These are phyloP conservation scores for Orthosia gracilis DNA, from an alignment of 2,888 invertebrate species.

Conservation along the genomic window DNA sequence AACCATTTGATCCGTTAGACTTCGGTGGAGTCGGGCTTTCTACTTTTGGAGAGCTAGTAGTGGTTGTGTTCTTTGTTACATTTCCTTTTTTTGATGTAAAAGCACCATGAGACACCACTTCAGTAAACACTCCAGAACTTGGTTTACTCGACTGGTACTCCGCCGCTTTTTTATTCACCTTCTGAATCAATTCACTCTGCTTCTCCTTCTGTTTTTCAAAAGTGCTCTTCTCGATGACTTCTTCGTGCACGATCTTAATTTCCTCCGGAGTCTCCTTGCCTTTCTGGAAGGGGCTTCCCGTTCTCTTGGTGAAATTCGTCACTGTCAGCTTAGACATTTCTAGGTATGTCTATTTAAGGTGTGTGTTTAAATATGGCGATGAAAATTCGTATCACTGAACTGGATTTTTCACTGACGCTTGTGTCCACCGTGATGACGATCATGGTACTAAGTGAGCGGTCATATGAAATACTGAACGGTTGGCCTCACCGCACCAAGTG, in stretches of 20 bases:
- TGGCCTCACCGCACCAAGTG: slow-evolving; percentile 83
- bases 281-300: slow-evolving; percentile 75
- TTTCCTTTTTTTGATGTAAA: slow-evolving; percentile 82
- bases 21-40: slow-evolving; percentile 73
- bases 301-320: slow-evolving; percentile 82
- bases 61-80: slow-evolving; percentile 49
- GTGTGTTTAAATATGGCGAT: slow-evolving; percentile 71
- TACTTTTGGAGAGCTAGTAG: slow-evolving; percentile 65
- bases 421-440: slow-evolving; percentile 81
- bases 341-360: slow-evolving; percentile 58
- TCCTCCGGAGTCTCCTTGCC: slow-evolving; percentile 49
- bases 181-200: slow-evolving; percentile 83
- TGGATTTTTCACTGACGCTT: slow-evolving; percentile 76
- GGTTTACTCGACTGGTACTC: slow-evolving; percentile 86
- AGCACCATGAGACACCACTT: slow-evolving; percentile 87
- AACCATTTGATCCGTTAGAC: slow-evolving; percentile 73
- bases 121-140: slow-evolving; percentile 86
- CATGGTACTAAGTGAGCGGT: slow-evolving; percentile 82
- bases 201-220: slow-evolving; percentile 85
- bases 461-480: slow-evolving; percentile 79
- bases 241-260: slow-evolving; percentile 78
- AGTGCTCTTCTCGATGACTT: slow-evolving; percentile 80
- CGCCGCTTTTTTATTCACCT: slow-evolving; percentile 84
- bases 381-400: slow-evolving; percentile 77
- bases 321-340: slow-evolving; percentile 85